Base-by-base conservation (phyloP, 2,113 vertebrate species). In the Salvelinus alpinus region DNA sequence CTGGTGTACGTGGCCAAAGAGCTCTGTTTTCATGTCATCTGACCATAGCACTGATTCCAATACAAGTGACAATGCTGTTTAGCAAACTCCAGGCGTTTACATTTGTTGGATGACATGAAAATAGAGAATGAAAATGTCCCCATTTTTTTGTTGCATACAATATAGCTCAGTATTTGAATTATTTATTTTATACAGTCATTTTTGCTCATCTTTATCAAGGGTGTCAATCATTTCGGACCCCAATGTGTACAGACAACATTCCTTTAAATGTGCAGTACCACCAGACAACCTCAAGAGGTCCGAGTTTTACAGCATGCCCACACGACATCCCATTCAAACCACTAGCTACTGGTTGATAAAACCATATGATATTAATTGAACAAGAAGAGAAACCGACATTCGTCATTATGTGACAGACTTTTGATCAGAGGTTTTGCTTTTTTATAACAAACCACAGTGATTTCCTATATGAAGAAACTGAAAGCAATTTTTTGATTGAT, bases 401-500 rank as follows among this genome's bases (percentile, higher is more conserved):
- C 76, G 57, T 60, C 75, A 79, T 82, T 64, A 77, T 82, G 80
- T 6, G 65, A 78, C 85, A 78, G 60, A 73, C 72, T 87, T 82
- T 87, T 65, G 86, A 87, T 85, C 73, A 18, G 8, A 74, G 73
- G 59, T 47, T 31, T 75, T 79, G 66, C 22, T 73, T 24, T 86
- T 85, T 87, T 78, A 84, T 76, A 80, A 71, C 73, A 72, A 82
- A 76, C 85, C 85, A 3, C 79, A 18, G 76, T 8, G 73, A 89
- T 85, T 90, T 88, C 73, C 86, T 78, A 72, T 79, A 70, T 67
- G 74, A 64, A 83, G 71, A 71, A 75, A 71, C 64, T 62, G 8
- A 47, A 57, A 71, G 16, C 38, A 31, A 67, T 71, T 70, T 83
- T 67, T 83, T 79, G 65, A 34, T 34, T 34, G 31, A 34, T 68